Percentiles rank a stretch among this genome's conserved stretches.
These are phyloP conservation scores for Eudorcas thomsonii DNA, from an alignment of 2,113 vertebrate genomes.

Conservation along the genomic window DNA sequence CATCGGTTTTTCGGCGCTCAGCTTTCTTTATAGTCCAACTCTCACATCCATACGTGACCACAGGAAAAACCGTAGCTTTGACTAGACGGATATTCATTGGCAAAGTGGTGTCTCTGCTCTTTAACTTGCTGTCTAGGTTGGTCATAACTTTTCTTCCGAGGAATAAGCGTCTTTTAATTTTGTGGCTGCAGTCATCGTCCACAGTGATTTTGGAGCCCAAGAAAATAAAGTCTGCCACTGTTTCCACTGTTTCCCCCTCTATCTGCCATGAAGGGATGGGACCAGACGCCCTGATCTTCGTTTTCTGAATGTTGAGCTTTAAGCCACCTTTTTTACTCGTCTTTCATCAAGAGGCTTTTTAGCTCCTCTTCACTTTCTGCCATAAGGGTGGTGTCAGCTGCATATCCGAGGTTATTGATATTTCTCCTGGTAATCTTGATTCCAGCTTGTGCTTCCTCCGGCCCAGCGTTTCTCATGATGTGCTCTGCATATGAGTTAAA, in stretches of 20 bases:
- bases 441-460: not conserved
- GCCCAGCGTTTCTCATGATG: not conserved
- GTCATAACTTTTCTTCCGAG: not conserved
- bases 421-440: not conserved
- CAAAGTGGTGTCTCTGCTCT: not conserved
- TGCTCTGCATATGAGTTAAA: not conserved
- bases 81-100: not conserved
- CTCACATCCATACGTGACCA: not conserved
- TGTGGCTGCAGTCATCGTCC: not conserved
- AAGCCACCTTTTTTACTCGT: not conserved
- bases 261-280: not conserved
- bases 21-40: not conserved
- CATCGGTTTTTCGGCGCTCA: accelerated
- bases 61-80: not conserved
- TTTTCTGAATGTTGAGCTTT: not conserved
- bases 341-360: not conserved
- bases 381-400: not conserved
- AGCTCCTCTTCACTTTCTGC: not conserved
- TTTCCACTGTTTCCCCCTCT: not conserved
- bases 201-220: not conserved
- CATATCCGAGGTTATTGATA: not conserved
- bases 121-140: not conserved
- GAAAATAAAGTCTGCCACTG: not conserved
- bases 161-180: not conserved
- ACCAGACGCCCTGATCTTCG: not conserved